Conservation (phyloP, 2,113 vertebrate species). For the Sander vitreus region DNA sequence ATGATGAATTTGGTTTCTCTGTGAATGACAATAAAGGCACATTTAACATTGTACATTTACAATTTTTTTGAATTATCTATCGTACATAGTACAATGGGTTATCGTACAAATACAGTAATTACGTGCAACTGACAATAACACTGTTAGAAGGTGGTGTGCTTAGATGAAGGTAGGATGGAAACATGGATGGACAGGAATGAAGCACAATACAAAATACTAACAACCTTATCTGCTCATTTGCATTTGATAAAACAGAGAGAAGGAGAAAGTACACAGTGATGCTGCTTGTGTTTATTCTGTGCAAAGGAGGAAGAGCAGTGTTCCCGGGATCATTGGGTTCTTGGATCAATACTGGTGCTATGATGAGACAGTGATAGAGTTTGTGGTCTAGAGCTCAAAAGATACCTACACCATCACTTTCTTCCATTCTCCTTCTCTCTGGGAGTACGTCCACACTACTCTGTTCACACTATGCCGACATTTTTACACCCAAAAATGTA, state of each 20-base stretch:
- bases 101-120: background rate
- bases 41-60: background rate
- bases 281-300: slow-evolving; percentile 54
- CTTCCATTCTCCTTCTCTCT: background rate
- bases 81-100: background rate
- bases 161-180: background rate
- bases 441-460: background rate
- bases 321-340: slow-evolving; percentile 67
- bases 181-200: slow-evolving; percentile 15
- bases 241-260: slow-evolving; percentile 37
- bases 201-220: background rate
- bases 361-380: slow-evolving; percentile 80
- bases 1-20: no score
- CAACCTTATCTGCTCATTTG: slow-evolving; percentile 47
- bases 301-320: slow-evolving; percentile 61
- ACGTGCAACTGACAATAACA: background rate
- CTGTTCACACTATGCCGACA: background rate
- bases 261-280: slow-evolving; percentile 24
- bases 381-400: slow-evolving; percentile 71
- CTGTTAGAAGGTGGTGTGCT: background rate
- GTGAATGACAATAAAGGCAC: no score
- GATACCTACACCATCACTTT: slow-evolving; percentile 63
- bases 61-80: background rate
- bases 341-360: slow-evolving; percentile 71
- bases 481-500: background rate